Evolutionary conservation across 2,113 vertebrate species (phyloP), one percentile per base, ranked within the genome.

Genomic region (Marmota flaviventris): DNA sequence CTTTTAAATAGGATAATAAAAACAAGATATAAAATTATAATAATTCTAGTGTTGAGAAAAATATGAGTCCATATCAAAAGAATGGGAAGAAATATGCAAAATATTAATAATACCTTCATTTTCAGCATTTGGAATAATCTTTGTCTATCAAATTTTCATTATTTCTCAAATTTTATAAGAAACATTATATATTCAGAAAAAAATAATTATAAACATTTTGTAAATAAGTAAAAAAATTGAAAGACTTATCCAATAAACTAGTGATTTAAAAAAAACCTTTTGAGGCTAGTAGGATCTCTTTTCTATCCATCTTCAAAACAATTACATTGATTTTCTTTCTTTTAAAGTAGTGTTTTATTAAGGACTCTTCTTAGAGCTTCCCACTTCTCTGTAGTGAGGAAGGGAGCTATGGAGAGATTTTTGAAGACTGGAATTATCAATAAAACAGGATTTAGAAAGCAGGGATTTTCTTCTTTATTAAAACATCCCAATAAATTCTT

Each of bases 301-400:
- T 88, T 91, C 34, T 48, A 72, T 77, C 22, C 63, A 32, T 63
- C 65, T 77, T 83, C 34, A 76, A 67, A 95, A 65, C 7, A 89
- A 73, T 88, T 61, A 16, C 24, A 91, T 73, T 91, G 37, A 91
- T 91, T 88, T 97, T 76, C 61, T 88, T 88, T 88, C 42, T 81
- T 93, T 91, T 81, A 94, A 93, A 94, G 0, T 37, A 72, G 20
- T 2, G 8, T 65, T 73, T 93, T 69, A 77, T 77, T 85, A 84
- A 95, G 45, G 27, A 37, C 10, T 39, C 32, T 27, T 93, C 32
- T 90, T 45, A 70, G 29, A 51, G 4, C 5, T 77, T 95, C 25
- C 9, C 4, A 63, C 79, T 94, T 89, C 24, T 96, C 79, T 76
- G 10, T 25, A 76, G 32, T 82, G 27, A 81, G 88, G 61, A 69